Evolutionary conservation across 2,797 vertebrate genomes (phyloP), one percentile per base, ranked within the genome.

Genomic region (Pantherophis alleghaniensis): DNA sequence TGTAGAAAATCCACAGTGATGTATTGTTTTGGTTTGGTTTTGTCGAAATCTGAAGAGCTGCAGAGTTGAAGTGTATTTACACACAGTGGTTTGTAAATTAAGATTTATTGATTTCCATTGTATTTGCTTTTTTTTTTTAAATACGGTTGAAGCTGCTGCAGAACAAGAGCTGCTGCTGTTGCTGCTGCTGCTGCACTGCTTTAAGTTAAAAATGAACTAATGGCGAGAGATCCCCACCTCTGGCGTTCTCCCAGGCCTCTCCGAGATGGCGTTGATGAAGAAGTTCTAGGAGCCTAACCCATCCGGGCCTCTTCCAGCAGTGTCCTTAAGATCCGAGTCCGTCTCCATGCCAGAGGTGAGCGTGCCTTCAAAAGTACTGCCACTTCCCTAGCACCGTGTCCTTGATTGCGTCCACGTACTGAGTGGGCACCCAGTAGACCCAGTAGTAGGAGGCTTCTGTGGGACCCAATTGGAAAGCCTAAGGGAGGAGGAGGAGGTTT

Each of bases 351-450:
- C 98, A 99, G 98, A 98, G 98, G 98, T 98, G 98, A 99, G 99
- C 99, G 99, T 99, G 99, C 98, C 98, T 99, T 98, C 99, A 99
- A 99, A 99, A 99, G 99, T 99, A 99, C 99, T 99, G 99, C 99
- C 99, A 99, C 98, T 99, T 99, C 90, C 99, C 99, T 96, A 99
- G 99, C 98, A 99, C 99, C 97, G 99, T 99, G 99, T 99, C 99
- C 98, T 99, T 99, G 98, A 99, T 99, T 98, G 99, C 99, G 98
- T 99, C 99, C 87, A 99, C 99, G 97, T 99, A 99, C 97, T 99
- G 99, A 97, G 98, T 98, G 96, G 99, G 99, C 96, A 99, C 99
- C 99, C 99, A 99, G 98, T 99, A 99, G 96, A 99, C 99, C 99
- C 99, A 99, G 97, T 99, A 99, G 98, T 99, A 99, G 97, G 99